Conservation (phyloP, 2,888 invertebrate genomes). For the Lasius fuliginosus region DNA sequence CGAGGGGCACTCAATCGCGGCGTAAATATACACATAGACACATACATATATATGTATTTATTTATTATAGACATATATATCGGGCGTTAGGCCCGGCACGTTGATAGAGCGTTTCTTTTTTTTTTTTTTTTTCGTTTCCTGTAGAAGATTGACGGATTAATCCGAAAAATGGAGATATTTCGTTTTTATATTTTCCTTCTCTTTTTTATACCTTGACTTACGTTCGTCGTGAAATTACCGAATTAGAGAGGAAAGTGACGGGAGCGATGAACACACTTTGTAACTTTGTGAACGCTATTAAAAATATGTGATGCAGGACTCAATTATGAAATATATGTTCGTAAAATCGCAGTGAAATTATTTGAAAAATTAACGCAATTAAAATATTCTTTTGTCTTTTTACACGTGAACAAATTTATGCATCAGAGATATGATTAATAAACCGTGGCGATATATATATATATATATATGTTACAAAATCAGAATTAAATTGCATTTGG, state of each 20-base stretch:
- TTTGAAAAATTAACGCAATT: constrained; percentile 36
- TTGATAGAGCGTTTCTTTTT: constrained; percentile 54
- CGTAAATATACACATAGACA: constrained; percentile 65
- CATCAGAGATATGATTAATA: constrained; percentile 11
- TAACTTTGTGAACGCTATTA: background rate
- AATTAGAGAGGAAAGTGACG: constrained; percentile 46
- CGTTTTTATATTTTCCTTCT: constrained; percentile 40
- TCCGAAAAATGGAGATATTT: constrained; percentile 52
- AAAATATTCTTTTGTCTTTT: constrained; percentile 28
- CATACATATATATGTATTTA: constrained; percentile 67
- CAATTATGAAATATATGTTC: background rate
- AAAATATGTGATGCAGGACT: background rate
- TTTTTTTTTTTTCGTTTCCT: constrained; percentile 15
- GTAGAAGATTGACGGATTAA: background rate
- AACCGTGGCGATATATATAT: background rate
- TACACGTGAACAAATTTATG: constrained; percentile 1
- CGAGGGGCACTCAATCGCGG: constrained; percentile 57
- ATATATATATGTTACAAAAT: background rate
- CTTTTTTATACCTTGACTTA: constrained; percentile 15
- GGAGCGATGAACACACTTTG: background rate
- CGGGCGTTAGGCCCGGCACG: constrained; percentile 65
- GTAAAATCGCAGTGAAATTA: background rate
- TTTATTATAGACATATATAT: constrained; percentile 74
- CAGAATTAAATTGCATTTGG: constrained; percentile 39
- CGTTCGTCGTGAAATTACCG: constrained; percentile 33